Evolutionary conservation across 2,797 vertebrate genomes (phyloP).

Genomic region (Silurus lanzhouensis): DNA sequence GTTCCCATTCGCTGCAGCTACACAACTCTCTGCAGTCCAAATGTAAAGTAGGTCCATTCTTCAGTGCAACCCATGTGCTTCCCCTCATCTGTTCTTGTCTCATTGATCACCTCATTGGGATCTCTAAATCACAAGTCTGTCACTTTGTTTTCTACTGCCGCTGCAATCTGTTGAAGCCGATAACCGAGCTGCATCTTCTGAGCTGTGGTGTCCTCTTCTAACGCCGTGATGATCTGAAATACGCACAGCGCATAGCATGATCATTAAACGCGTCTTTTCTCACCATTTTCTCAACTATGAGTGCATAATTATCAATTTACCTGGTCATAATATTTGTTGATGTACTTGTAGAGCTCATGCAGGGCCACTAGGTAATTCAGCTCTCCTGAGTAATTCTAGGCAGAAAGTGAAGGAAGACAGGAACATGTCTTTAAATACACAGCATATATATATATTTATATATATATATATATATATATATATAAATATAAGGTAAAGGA

Average conservation of each 20-base stretch:
- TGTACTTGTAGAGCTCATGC: slow-evolving; percentile 98
- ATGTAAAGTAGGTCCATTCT: slow-evolving; percentile 32
- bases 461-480: no score
- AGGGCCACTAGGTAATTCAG: slow-evolving; percentile 93
- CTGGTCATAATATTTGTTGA: slow-evolving; percentile 99
- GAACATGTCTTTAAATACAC: background rate
- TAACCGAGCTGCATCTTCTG: slow-evolving; percentile 99
- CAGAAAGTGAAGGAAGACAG: slow-evolving; percentile 31
- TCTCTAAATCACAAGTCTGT: slow-evolving; percentile 87
- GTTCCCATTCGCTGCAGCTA: slow-evolving; percentile 12
- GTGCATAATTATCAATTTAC: slow-evolving; percentile 67
- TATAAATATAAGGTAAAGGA: background rate
- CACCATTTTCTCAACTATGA: background rate
- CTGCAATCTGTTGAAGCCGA: slow-evolving; percentile 94
- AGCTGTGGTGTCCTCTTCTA: slow-evolving; percentile 93
- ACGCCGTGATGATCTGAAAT: slow-evolving; percentile 91
- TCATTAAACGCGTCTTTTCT: background rate
- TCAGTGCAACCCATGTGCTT: background rate
- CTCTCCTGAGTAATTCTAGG: slow-evolving; percentile 94
- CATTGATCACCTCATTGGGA: slow-evolving; percentile 12
- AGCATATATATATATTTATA: no score
- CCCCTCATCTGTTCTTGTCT: background rate
- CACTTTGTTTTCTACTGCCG: slow-evolving; percentile 98
- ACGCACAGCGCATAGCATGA: background rate
- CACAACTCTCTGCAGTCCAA: slow-evolving; percentile 16